Conservation (phyloP, 1,140 invertebrate genomes). For the Lordiphosa clarofinis region DNA sequence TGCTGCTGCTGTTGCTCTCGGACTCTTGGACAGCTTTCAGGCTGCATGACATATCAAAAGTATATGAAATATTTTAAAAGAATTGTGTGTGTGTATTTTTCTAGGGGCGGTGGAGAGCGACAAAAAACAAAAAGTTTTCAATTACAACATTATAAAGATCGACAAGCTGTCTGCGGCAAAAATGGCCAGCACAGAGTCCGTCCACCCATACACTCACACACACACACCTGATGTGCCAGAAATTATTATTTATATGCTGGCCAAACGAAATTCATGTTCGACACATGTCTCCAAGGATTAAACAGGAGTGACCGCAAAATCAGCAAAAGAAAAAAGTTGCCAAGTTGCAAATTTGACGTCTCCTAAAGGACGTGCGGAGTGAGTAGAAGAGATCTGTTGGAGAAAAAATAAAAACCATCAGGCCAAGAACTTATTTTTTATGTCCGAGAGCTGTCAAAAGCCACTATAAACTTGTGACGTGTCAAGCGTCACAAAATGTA, state of each 20-base stretch:
- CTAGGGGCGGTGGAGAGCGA: slow-evolving; percentile 10
- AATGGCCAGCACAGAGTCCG: slow-evolving; percentile 47
- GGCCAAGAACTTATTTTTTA: slow-evolving; percentile 39
- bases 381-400: too few species aligned
- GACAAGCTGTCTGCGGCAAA: slow-evolving; percentile 78
- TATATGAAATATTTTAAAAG: slow-evolving; percentile 75
- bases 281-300: slow-evolving; percentile 79
- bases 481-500: slow-evolving; percentile 63
- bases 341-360: slow-evolving; percentile 13
- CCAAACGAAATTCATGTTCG: slow-evolving; percentile 76
- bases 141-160: slow-evolving; percentile 79
- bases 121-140: slow-evolving; percentile 77
- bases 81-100: slow-evolving; percentile 51
- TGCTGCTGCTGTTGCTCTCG: slow-evolving; percentile 24
- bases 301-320: slow-evolving; percentile 79
- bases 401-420: slow-evolving; percentile 1
- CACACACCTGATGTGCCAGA: slow-evolving; percentile 41
- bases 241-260: slow-evolving; percentile 79
- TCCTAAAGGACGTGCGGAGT: too few species aligned
- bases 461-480: slow-evolving; percentile 79
- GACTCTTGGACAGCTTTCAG: slow-evolving; percentile 59
- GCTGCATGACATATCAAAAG: slow-evolving; percentile 72
- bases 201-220: slow-evolving; percentile 18
- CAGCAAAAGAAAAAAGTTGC: slow-evolving; percentile 67
- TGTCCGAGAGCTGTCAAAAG: slow-evolving; percentile 78